Conservation (phyloP, 2,888 invertebrate species). For the Agrochola lychnidis region DNA sequence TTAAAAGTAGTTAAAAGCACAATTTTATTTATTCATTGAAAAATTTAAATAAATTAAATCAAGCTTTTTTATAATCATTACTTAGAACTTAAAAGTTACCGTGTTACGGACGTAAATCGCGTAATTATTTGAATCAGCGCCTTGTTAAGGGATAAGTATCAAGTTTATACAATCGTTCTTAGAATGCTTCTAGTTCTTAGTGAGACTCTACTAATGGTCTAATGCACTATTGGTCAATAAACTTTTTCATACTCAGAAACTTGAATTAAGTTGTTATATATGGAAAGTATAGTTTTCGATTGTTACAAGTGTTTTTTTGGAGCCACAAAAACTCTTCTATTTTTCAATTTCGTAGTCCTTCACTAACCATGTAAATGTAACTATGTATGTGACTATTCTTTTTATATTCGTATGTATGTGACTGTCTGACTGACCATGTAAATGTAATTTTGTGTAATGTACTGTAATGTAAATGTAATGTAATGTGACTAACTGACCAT, state of each 20-base stretch:
- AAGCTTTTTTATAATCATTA: slow-evolving; percentile 17
- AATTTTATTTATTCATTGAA: slow-evolving; percentile 50
- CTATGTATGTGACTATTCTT: too few relatives aligned
- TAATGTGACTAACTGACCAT: too few relatives aligned
- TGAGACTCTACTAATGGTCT: neutral
- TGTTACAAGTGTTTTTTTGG: neutral
- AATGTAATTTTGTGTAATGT: too few relatives aligned
- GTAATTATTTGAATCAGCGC: slow-evolving; percentile 47
- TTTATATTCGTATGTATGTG: too few relatives aligned
- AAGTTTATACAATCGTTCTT: slow-evolving; percentile 24
- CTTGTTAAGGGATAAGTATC: slow-evolving; percentile 21
- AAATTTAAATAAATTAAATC: slow-evolving; percentile 54
- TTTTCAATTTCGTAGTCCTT: neutral
- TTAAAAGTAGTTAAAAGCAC: slow-evolving; percentile 43
- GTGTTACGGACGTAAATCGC: slow-evolving; percentile 40
- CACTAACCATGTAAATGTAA: too few relatives aligned
- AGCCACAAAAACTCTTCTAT: neutral
- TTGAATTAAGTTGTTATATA: neutral
- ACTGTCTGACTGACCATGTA: too few relatives aligned
- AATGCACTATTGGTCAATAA: neutral
- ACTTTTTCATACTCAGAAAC: neutral
- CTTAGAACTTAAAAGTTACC: slow-evolving; percentile 22
- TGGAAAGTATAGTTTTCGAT: neutral
- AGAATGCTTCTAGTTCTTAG: neutral
- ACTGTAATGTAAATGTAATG: too few relatives aligned